Evolutionary conservation across 2,888 invertebrate genomes (phyloP).

Genomic region (Tinea pellionella): DNA sequence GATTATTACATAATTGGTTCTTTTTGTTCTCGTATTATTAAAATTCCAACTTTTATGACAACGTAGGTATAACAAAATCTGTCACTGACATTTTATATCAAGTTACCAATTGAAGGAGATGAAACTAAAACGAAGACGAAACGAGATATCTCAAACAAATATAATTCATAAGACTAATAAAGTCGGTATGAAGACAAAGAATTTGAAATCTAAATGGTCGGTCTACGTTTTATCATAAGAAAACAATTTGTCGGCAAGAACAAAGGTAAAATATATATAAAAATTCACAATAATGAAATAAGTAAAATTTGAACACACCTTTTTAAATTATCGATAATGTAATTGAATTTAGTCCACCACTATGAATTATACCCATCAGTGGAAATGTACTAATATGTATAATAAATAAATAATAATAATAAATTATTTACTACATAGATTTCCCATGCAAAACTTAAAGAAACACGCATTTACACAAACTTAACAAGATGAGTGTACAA

Average conservation of each 20-base stretch:
- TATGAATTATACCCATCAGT: not conserved
- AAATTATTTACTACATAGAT: too few relatives aligned
- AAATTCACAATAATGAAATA: not conserved
- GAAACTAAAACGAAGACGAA: not conserved
- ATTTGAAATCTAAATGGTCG: not conserved
- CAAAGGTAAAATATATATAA: not conserved
- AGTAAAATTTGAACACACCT: not conserved
- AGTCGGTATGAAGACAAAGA: not conserved
- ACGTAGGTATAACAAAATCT: too few relatives aligned
- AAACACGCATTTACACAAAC: too few relatives aligned
- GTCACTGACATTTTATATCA: too few relatives aligned
- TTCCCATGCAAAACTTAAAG: too few relatives aligned
- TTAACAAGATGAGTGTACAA: too few relatives aligned
- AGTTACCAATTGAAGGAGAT: not conserved
- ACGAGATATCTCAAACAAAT: not conserved
- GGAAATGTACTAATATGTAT: too few relatives aligned
- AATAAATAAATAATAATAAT: too few relatives aligned
- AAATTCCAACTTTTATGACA: too few relatives aligned
- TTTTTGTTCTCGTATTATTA: too few relatives aligned
- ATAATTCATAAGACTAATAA: not conserved
- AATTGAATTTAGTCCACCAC: not conserved
- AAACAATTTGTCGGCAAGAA: not conserved
- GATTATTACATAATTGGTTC: too few relatives aligned
- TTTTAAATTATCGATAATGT: not conserved
- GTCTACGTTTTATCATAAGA: not conserved